Conservation (phyloP, 2,888 invertebrate genomes). For the Pyrgus malvae region DNA sequence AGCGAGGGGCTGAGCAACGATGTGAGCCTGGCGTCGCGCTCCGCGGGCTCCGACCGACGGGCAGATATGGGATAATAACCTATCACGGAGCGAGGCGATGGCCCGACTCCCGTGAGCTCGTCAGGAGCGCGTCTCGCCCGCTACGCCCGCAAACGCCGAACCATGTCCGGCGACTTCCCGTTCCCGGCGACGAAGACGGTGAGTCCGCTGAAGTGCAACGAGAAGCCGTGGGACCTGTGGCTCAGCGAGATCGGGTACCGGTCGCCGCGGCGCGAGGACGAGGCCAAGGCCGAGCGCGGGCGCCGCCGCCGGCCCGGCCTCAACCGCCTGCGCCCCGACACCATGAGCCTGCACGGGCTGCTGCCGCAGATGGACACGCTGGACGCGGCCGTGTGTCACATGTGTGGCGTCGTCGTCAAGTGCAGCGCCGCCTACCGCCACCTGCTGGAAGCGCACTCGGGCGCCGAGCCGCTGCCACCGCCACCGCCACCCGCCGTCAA, state of each 20-base stretch:
- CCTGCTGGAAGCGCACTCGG: constrained; percentile 82
- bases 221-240: constrained; percentile 79
- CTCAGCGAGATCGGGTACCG: constrained; percentile 73
- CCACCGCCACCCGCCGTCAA: constrained; percentile 60
- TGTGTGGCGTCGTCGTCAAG: constrained; percentile 89
- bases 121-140: constrained; percentile 49
- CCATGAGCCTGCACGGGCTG: constrained; percentile 89
- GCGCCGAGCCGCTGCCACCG: constrained; percentile 65
- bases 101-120: constrained; percentile 66
- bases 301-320: constrained; percentile 70
- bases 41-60: constrained; percentile 52
- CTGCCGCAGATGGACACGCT: constrained; percentile 90
- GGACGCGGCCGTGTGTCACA: constrained; percentile 89
- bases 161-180: constrained; percentile 72
- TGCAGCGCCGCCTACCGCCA: constrained; percentile 89
- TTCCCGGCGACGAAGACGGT: constrained; percentile 63
- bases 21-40: constrained; percentile 60
- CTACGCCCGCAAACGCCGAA: constrained; percentile 54
- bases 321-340: constrained; percentile 79
- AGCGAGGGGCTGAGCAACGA: constrained; percentile 61
- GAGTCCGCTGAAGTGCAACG: constrained; percentile 74
- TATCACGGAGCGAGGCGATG: constrained; percentile 70
- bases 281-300: constrained; percentile 43
- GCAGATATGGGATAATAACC: constrained; percentile 81
- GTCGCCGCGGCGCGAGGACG: constrained; percentile 71